These are phyloP conservation scores for Neuroterus valhalla DNA, from an alignment of 1,140 invertebrate species.

Conservation along the genomic window DNA sequence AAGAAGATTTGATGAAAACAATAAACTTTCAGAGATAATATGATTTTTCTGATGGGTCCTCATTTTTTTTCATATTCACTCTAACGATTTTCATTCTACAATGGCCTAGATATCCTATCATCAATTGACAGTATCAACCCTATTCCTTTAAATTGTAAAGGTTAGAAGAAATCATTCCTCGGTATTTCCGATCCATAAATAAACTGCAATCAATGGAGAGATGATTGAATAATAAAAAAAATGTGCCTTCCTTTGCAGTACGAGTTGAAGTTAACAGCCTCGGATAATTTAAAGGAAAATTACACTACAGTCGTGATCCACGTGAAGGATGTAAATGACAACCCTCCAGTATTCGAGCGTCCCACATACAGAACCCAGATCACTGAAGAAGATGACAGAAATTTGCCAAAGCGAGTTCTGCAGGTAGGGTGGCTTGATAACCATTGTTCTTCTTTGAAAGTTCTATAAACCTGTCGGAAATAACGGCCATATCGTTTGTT, in stretches of 20 bases:
- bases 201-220: neutral
- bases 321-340: constrained; percentile 96
- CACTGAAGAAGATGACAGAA: constrained; percentile 95
- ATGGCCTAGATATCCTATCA: constrained; percentile 26
- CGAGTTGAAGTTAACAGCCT: constrained; percentile 93
- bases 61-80: constrained; percentile 33
- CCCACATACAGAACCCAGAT: constrained; percentile 96
- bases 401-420: constrained; percentile 93
- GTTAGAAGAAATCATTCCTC: neutral
- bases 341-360: constrained; percentile 91
- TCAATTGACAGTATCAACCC: constrained; percentile 13
- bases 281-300: constrained; percentile 97
- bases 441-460: constrained; percentile 5
- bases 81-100: constrained; percentile 19
- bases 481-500: constrained; percentile 7
- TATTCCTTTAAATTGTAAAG: constrained; percentile 7
- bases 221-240: neutral
- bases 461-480: constrained; percentile 22
- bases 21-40: too few species aligned
- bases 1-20: too few species aligned
- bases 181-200: neutral
- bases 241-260: constrained; percentile 80
- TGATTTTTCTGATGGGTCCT: too few species aligned
- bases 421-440: constrained; percentile 80
- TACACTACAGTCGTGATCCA: constrained; percentile 96